phyloP scores from a whole-genome alignment of 2,888 invertebrate species.

The Drosophila nr. perissopoda region DNA sequence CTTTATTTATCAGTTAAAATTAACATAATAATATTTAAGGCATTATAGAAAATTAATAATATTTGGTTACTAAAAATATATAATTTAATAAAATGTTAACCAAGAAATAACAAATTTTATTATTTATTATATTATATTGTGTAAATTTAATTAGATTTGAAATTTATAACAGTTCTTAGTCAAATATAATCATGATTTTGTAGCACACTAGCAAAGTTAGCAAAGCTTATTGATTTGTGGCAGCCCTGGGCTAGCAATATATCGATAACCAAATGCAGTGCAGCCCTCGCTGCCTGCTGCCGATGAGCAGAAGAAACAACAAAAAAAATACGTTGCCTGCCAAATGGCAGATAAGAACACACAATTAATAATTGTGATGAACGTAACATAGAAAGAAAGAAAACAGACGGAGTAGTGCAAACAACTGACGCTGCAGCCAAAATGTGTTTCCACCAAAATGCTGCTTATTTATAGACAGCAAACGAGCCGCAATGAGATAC shows the following conservation, averaged over 20 bases:
- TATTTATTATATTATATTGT: background rate
- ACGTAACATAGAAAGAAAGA: constrained; percentile 1
- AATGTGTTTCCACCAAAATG: constrained; percentile 61
- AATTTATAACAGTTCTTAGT: background rate
- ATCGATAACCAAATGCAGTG: constrained; percentile 11
- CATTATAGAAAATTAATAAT: background rate
- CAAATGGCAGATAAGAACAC: constrained; percentile 31
- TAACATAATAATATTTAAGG: too few relatives aligned
- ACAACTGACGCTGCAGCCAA: constrained; percentile 33
- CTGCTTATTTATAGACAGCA: constrained; percentile 45
- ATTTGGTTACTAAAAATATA: background rate
- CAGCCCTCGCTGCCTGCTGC: constrained; percentile 22
- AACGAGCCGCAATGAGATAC: constrained; percentile 70
- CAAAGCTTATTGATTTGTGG: background rate
- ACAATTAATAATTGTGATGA: constrained; percentile 3
- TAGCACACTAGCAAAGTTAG: constrained; percentile 15
- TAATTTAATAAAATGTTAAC: background rate
- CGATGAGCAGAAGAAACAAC: constrained; percentile 15
- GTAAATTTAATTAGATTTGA: background rate
- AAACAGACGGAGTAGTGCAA: constrained; percentile 17
- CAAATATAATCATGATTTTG: background rate
- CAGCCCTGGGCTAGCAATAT: constrained; percentile 14
- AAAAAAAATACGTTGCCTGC: constrained; percentile 15
- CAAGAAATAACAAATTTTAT: background rate
- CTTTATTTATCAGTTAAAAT: background rate